These are phyloP conservation scores for Sylvia borin DNA, from an alignment of 2,797 vertebrate genomes.

Conservation along the genomic window DNA sequence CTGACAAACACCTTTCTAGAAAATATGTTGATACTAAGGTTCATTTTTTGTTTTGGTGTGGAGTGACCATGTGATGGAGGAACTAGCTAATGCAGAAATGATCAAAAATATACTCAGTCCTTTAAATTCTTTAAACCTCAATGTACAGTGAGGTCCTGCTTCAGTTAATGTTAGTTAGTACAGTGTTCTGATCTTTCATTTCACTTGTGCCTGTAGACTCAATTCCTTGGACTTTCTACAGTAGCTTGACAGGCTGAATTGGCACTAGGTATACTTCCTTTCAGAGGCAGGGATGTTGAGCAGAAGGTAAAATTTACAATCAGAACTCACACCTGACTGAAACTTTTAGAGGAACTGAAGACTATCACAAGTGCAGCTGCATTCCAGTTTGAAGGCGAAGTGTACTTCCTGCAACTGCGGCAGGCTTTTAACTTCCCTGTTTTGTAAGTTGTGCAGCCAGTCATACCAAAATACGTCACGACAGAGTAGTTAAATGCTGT, in stretches of 20 bases:
- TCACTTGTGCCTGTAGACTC: neutral
- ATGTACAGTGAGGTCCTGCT: neutral
- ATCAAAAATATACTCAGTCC: neutral
- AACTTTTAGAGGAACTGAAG: slow-evolving; percentile 20
- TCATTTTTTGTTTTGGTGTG: neutral
- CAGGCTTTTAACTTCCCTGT: neutral
- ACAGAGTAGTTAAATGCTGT: neutral
- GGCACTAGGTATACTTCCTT: neutral
- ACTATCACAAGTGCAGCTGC: neutral
- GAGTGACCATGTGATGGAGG: neutral
- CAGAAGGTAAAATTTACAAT: neutral
- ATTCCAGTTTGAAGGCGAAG: neutral
- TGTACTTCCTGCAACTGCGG: neutral
- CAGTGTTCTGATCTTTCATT: neutral
- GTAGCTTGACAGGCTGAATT: neutral
- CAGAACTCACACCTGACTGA: neutral
- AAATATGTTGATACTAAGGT: neutral
- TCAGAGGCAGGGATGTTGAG: neutral
- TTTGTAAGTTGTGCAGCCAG: neutral
- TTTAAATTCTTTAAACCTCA: neutral
- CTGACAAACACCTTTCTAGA: neutral
- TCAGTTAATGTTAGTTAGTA: neutral
- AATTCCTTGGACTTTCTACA: neutral
- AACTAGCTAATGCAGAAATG: neutral
- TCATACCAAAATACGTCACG: fast-evolving